Base-by-base conservation (phyloP, 2,113 vertebrate species). In the Machaerirhynchus nigripectus region DNA sequence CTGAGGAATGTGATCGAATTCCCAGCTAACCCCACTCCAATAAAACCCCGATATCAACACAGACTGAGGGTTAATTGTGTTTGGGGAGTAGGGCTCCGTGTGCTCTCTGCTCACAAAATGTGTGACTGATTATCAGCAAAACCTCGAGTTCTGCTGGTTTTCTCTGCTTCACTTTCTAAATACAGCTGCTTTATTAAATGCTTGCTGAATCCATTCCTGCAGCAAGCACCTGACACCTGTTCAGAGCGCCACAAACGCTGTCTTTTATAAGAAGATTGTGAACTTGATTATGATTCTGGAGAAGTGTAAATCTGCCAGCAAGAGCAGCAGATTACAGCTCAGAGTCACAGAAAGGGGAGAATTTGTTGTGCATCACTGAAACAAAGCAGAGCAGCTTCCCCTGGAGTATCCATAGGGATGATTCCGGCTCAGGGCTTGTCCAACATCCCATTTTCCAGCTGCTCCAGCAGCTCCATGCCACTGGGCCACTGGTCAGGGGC, bases 11-110 rank as follows among this genome's bases (percentile, higher is more conserved):
- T 7, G 23, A 80, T 15, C 27, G 15, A n/a, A 70, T 44, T 6
- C 63, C 31, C 42, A 11, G 23, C 89, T 8, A 42, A 16, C 6
- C 63, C 28, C 39, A 30, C 17, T 31, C 27, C 19, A 65, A 9
- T 6, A 24, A 60, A 80, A 49, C 14, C 3, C n/a, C 0, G 46
- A 23, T 7, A 11, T 0, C 4, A 46, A 11, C 8, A 16, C 9
- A 20, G 94, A 2, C 37, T 46, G 63, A 33, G 9, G 65, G 77
- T 64, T 83, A 64, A 69, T 47, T 57, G 50, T 40, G 13, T n/a
- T 59, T 60, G 1, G 40, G 7, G 5, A 63, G 31, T 0, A 19
- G 71, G n/a, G 5, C 13, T 44, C 69, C 23, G 71, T 3, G 22
- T 4, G 53, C 1, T 23, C 28, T 0, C 46, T 11, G 37, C 55